Evolutionary conservation across 2,888 invertebrate species (phyloP).

Genomic region (Drosophila paramelanica): DNA sequence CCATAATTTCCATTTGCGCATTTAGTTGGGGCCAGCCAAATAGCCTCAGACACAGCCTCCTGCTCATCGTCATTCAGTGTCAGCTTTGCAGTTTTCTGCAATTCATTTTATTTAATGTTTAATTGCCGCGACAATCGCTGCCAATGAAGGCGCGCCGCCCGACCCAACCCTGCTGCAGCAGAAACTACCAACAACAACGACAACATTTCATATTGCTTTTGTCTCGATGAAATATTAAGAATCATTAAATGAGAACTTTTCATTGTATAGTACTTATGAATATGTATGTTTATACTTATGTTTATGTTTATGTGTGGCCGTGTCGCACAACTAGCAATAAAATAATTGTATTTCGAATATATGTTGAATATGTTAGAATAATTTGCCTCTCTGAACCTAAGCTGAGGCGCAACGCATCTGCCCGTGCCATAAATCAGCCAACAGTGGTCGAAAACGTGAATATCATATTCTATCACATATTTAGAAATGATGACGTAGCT

Average conservation of each 20-base stretch:
- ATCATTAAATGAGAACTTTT: constrained; percentile 71
- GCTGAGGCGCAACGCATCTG: constrained; percentile 56
- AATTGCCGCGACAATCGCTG: constrained; percentile 77
- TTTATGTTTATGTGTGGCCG: constrained; percentile 28
- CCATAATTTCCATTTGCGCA: constrained; percentile 87
- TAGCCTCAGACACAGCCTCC: constrained; percentile 35
- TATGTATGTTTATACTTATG: constrained; percentile 26
- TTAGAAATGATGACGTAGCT: constrained; percentile 49
- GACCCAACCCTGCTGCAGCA: constrained; percentile 26
- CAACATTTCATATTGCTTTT: constrained; percentile 51
- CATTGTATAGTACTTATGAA: constrained; percentile 64
- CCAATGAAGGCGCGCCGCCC: constrained; percentile 46
- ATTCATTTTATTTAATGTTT: constrained; percentile 77
- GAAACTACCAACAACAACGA: constrained; percentile 18
- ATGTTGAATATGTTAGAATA: constrained; percentile 21
- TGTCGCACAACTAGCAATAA: constrained; percentile 51
- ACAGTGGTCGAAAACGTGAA: constrained; percentile 43
- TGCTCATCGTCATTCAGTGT: constrained; percentile 58
- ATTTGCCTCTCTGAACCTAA: constrained; percentile 36
- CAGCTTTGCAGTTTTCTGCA: constrained; percentile 60
- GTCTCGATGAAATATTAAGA: constrained; percentile 67
- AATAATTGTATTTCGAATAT: constrained; percentile 41
- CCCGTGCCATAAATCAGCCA: constrained; percentile 65
- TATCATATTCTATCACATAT: constrained; percentile 57
- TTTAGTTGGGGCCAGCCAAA: constrained; percentile 68